These are phyloP conservation scores for Gracilinanus agilis DNA, from an alignment of 2,113 vertebrate genomes.

Conservation along the genomic window DNA sequence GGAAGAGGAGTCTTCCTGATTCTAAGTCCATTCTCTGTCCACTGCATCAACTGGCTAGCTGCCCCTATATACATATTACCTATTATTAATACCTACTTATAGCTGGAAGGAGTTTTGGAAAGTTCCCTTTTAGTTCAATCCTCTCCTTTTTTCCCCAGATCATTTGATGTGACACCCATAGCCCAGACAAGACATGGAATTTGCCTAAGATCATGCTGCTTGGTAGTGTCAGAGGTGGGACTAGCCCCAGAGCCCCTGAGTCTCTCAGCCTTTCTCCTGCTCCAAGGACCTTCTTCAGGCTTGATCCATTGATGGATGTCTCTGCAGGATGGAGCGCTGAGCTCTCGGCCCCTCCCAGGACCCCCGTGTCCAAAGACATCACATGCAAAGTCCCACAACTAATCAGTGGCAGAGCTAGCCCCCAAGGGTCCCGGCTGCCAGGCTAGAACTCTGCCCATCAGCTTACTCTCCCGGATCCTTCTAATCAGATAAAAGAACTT, in stretches of 20 bases:
- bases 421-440: not conserved
- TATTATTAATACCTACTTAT: not conserved
- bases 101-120: not conserved
- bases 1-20: too few relatives aligned
- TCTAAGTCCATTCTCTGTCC: too few relatives aligned
- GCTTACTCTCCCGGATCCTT: not conserved
- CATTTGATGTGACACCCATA: not conserved
- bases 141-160: not conserved
- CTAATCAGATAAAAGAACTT: not conserved
- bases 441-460: too few relatives aligned
- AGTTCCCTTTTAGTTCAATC: not conserved
- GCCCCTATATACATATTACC: not conserved
- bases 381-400: not conserved
- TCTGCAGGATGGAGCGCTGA: not conserved
- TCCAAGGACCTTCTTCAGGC: not conserved
- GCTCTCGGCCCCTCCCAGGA: not conserved
- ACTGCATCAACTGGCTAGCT: too few relatives aligned
- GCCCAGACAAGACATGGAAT: not conserved
- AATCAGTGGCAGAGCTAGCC: not conserved
- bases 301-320: not conserved
- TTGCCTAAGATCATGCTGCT: not conserved
- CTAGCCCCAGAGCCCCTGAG: not conserved
- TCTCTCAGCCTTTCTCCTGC: not conserved
- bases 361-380: not conserved
- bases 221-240: not conserved